Evolutionary conservation across 92 coral and sea anemone species (phyloP).

Genomic region (Siderastrea siderea): DNA sequence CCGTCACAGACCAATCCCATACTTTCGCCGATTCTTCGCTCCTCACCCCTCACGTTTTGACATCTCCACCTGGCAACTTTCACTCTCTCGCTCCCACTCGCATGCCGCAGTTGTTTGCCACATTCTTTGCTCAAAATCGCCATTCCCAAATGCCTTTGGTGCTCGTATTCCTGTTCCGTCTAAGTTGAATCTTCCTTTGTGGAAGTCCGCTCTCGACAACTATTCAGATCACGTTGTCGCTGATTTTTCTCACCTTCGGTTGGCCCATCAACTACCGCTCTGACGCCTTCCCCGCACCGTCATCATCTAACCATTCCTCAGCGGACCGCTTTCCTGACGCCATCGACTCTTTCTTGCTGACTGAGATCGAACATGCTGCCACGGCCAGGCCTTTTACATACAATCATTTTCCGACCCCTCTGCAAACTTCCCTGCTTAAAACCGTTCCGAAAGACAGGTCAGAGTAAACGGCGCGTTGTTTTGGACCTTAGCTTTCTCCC

Average conservation of each 20-base stretch:
- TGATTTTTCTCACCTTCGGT: slow-evolving; percentile 61
- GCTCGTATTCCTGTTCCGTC: slow-evolving; percentile 7
- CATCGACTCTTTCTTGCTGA: slow-evolving; percentile 36
- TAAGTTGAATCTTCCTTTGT: slow-evolving; percentile 23
- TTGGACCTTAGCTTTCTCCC: slow-evolving; percentile 60
- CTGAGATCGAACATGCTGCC: slow-evolving; percentile 45
- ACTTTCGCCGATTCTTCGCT: too few relatives aligned
- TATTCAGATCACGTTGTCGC: slow-evolving; percentile 18
- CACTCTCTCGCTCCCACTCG: background rate
- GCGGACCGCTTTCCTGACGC: slow-evolving; percentile 35
- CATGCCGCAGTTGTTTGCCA: slow-evolving; percentile 15
- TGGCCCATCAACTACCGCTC: slow-evolving; percentile 63
- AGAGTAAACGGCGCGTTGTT: slow-evolving; percentile 57
- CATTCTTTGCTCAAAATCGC: slow-evolving; percentile 22
- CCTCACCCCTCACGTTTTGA: too few relatives aligned
- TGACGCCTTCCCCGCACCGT: background rate
- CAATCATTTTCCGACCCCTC: slow-evolving; percentile 52
- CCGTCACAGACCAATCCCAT: too few relatives aligned
- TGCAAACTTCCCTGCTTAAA: slow-evolving; percentile 56
- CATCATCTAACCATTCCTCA: slow-evolving; percentile 47
- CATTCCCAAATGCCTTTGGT: slow-evolving; percentile 3
- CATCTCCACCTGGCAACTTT: background rate
- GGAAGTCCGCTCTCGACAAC: slow-evolving; percentile 12
- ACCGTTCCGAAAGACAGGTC: slow-evolving; percentile 65
- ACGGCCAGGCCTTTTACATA: slow-evolving; percentile 52